phyloP scores from a whole-genome alignment of 2,888 invertebrate species.

The Lamellibrachia columna region DNA sequence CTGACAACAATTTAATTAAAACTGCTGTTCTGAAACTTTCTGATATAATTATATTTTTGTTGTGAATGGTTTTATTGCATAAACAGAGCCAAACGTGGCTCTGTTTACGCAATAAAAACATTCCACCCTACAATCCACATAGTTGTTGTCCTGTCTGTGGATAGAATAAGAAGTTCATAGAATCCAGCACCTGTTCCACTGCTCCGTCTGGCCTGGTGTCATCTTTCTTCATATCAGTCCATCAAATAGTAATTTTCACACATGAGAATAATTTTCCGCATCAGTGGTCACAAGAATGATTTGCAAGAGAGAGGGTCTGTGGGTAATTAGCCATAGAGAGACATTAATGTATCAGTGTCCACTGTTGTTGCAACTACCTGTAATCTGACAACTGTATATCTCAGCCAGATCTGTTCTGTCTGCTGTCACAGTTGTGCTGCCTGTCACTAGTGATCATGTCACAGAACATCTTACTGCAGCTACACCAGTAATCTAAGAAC shows the following conservation, averaged over 20 bases:
- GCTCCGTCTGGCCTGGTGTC: not conserved
- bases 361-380: not conserved
- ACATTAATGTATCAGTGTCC: not conserved
- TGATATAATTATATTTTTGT: too few species aligned
- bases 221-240: not conserved
- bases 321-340: not conserved
- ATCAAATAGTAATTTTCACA: constrained; percentile 6
- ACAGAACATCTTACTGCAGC: not conserved
- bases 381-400: not conserved
- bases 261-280: not conserved
- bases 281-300: not conserved
- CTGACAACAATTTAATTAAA: too few species aligned
- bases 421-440: not conserved
- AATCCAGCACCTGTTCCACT: not conserved
- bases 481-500: not conserved
- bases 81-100: too few species aligned
- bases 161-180: not conserved
- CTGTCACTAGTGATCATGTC: not conserved
- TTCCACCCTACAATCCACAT: too few species aligned
- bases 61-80: too few species aligned
- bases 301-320: not conserved
- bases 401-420: not conserved
- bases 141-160: too few species aligned
- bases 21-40: too few species aligned
- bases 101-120: too few species aligned